These are phyloP conservation scores for Eulithis prunata DNA, from an alignment of 2,888 invertebrate species.

Conservation along the genomic window DNA sequence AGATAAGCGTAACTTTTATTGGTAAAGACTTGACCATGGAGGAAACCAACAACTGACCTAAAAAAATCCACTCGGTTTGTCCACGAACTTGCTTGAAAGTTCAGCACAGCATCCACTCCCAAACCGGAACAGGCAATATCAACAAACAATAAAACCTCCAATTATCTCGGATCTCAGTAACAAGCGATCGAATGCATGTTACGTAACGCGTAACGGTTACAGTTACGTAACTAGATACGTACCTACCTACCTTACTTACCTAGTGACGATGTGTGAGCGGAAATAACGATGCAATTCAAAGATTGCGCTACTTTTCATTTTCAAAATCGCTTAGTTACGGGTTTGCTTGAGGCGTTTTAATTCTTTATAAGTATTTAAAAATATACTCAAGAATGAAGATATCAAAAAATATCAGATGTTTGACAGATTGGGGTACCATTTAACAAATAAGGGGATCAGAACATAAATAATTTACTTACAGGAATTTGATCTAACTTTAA, in stretches of 20 bases:
- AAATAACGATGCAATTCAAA: slow-evolving; percentile 30
- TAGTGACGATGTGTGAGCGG: slow-evolving; percentile 37
- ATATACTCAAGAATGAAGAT: too few species aligned
- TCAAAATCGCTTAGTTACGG: too few species aligned
- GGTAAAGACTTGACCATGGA: too few species aligned
- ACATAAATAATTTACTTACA: too few species aligned
- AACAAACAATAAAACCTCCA: slow-evolving; percentile 33
- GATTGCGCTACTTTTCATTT: background rate
- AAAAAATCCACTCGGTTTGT: background rate
- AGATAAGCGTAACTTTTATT: too few species aligned
- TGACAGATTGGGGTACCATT: too few species aligned
- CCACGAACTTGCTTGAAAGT: slow-evolving; percentile 4
- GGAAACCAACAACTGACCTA: background rate
- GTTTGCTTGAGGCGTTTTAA: too few species aligned
- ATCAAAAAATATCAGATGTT: too few species aligned
- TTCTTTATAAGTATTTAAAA: too few species aligned
- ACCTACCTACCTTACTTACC: background rate
- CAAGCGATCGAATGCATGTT: slow-evolving; percentile 33
- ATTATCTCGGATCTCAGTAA: slow-evolving; percentile 33
- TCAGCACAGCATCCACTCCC: slow-evolving; percentile 8
- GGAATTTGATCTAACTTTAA: too few species aligned
- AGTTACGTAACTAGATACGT: slow-evolving; percentile 32
- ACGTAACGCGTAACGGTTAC: slow-evolving; percentile 22
- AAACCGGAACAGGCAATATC: slow-evolving; percentile 26
- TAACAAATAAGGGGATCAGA: too few species aligned